Conservation (phyloP, 2,113 vertebrate species). For the Myrmophylax atrothorax region DNA sequence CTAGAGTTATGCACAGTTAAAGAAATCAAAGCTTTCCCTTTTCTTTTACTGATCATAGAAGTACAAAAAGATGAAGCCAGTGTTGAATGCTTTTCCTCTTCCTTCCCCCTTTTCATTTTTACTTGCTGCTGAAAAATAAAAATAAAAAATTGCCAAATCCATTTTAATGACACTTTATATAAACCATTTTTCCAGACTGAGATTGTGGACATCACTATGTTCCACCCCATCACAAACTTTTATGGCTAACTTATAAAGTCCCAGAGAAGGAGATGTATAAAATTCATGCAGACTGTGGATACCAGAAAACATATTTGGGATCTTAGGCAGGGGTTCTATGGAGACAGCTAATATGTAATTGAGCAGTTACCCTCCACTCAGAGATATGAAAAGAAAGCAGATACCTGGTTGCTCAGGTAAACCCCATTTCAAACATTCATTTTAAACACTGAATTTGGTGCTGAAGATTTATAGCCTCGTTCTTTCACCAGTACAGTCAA, state of each 20-base stretch:
- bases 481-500: background rate
- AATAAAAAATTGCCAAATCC: constrained; percentile 50
- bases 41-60: background rate
- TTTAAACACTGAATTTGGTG: constrained; percentile 12
- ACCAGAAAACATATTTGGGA: background rate
- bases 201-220: constrained; percentile 19
- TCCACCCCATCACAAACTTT: constrained; percentile 59
- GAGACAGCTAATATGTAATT: constrained; percentile 2
- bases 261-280: constrained; percentile 41
- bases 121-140: constrained; percentile 9
- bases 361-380: background rate
- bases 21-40: background rate
- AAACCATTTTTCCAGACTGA: constrained; percentile 61
- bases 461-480: background rate
- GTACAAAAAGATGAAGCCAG: background rate
- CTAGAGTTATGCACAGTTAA: background rate
- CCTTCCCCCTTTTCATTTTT: background rate
- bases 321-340: background rate
- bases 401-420: constrained; percentile 13
- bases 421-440: background rate
- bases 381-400: background rate
- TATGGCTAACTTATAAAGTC: constrained; percentile 48
- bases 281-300: constrained; percentile 27
- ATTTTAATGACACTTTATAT: constrained; percentile 47
- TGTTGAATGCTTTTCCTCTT: background rate